Percentiles rank a stretch among this genome's conserved stretches.
These are phyloP conservation scores for Hirtodrosophila trivittata DNA, from an alignment of 2,888 invertebrate genomes.

Conservation along the genomic window DNA sequence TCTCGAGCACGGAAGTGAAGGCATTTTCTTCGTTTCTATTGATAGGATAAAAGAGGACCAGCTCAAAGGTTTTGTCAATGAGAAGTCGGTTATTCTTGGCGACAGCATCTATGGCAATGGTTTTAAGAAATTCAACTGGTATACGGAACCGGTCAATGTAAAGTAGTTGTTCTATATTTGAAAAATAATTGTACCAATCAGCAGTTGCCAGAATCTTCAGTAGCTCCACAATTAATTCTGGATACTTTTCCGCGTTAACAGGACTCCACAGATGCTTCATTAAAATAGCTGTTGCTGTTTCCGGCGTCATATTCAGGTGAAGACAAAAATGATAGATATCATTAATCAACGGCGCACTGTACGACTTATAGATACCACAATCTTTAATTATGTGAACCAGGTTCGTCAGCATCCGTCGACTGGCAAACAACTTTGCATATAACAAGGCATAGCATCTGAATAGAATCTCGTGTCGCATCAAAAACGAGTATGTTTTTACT, in stretches of 20 bases:
- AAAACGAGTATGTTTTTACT: constrained; percentile 14
- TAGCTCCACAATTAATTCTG: constrained; percentile 8
- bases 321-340: constrained; percentile 6
- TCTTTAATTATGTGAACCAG: constrained; percentile 44
- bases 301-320: neutral
- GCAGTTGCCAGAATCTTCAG: constrained; percentile 25
- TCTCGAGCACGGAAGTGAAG: neutral
- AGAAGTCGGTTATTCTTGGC: neutral
- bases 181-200: constrained; percentile 51
- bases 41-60: constrained; percentile 22
- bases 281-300: constrained; percentile 7
- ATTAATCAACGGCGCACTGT: constrained; percentile 1
- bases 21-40: neutral
- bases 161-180: constrained; percentile 20
- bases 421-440: constrained; percentile 35
- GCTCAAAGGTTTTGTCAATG: neutral
- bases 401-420: constrained; percentile 11
- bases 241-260: neutral
- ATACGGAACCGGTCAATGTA: constrained; percentile 15
- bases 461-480: constrained; percentile 21
- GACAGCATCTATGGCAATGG: constrained; percentile 11
- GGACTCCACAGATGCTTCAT: constrained; percentile 54
- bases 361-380: constrained; percentile 32
- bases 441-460: constrained; percentile 31
- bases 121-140: constrained; percentile 16